Percentiles rank a stretch among this genome's conserved stretches.
phyloP scores from a whole-genome alignment of 2,888 invertebrate species.

The Myopa tessellatipennis region DNA sequence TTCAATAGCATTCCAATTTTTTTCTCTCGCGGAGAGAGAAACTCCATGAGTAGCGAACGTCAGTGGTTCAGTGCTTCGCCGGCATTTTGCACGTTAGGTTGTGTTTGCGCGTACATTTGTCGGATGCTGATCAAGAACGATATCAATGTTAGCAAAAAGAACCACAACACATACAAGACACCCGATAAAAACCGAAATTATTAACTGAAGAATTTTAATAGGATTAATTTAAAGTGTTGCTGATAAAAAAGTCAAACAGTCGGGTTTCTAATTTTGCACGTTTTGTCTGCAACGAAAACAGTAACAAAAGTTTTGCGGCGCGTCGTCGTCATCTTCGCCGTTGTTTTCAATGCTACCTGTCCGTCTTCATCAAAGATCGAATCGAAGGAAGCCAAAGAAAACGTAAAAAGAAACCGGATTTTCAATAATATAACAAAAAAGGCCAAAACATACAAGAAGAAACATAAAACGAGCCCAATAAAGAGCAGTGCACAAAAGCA shows the following conservation, averaged over 20 bases:
- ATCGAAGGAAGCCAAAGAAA: slow-evolving; percentile 35
- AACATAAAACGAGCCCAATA: slow-evolving; percentile 11
- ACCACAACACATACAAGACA: not conserved
- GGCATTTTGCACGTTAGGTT: slow-evolving; percentile 34
- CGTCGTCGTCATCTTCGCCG: not conserved
- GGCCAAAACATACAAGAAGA: not conserved
- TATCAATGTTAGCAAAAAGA: not conserved
- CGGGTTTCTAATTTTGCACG: too few species aligned
- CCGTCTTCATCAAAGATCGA: not conserved
- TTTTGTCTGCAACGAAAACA: too few species aligned
- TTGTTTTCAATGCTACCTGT: not conserved
- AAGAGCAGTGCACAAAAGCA: not conserved
- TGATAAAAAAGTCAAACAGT: not conserved
- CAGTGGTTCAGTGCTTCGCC: slow-evolving; percentile 34
- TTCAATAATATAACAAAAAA: slow-evolving; percentile 19
- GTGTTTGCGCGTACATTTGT: not conserved
- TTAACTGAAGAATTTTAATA: not conserved
- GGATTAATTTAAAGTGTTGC: not conserved
- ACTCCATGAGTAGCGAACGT: not conserved
- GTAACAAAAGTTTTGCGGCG: too few species aligned
- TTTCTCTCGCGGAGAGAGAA: too few species aligned
- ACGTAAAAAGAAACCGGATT: slow-evolving; percentile 36
- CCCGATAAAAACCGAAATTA: not conserved
- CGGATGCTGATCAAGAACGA: not conserved
- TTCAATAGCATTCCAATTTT: too few species aligned